These are phyloP conservation scores for Dasyurus viverrinus DNA, from an alignment of 2,113 vertebrate genomes.

Conservation along the genomic window DNA sequence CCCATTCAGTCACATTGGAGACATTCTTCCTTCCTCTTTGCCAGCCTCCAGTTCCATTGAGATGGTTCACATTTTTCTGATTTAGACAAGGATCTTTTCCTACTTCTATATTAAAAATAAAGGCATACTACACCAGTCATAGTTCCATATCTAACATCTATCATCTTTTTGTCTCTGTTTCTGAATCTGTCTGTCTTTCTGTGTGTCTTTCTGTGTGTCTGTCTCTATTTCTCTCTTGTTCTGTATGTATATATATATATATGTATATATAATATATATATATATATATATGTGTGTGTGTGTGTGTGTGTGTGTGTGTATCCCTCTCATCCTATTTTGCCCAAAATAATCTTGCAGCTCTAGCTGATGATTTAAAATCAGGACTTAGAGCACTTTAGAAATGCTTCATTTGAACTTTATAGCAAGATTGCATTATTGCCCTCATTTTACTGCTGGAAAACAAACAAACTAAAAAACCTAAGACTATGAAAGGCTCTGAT, in stretches of 20 bases:
- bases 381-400: background rate
- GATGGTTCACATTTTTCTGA: slow-evolving; percentile 58
- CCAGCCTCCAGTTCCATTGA: background rate
- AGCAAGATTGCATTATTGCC: no score
- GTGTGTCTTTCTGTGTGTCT: no score
- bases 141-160: background rate
- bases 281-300: no score
- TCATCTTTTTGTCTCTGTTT: background rate
- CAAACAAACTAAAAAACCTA: no score
- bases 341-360: background rate
- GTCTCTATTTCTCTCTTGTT: background rate
- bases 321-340: no score
- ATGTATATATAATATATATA: no score
- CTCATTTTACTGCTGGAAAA: no score
- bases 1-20: slow-evolving; percentile 44
- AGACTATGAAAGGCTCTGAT: no score
- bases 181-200: no score
- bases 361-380: background rate
- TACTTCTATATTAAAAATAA: slow-evolving; percentile 24
- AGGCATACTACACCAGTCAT: slow-evolving; percentile 18
- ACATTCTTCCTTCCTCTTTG: slow-evolving; percentile 64
- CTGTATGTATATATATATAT: no score
- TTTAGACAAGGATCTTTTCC: slow-evolving; percentile 59
- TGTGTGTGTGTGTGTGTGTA: no score
- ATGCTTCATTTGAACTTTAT: no score